Base-by-base conservation (phyloP, 1,140 invertebrate genomes). In the Battus philenor region DNA sequence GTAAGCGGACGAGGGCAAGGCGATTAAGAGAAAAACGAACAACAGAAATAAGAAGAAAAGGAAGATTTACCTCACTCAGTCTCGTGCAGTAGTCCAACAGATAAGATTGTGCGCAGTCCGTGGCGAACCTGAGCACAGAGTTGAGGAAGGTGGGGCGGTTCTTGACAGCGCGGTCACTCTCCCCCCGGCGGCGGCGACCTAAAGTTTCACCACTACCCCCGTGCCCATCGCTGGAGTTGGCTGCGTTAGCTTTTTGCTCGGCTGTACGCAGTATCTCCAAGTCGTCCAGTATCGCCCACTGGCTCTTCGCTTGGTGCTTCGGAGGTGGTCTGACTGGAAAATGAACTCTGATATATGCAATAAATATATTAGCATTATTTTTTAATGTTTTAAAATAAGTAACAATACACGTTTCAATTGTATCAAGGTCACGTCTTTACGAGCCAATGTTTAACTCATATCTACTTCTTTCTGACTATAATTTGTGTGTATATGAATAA, bases 31-130 rank as follows among this genome's bases (percentile, higher is more conserved):
- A n/a, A n/a, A n/a, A n/a, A n/a, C n/a, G n/a, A n/a, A n/a, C n/a
- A n/a, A n/a, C n/a, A n/a, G n/a, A n/a, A n/a, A n/a, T n/a, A n/a
- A n/a, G n/a, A n/a, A n/a, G n/a, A n/a, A n/a, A n/a, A n/a, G n/a
- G n/a, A n/a, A 18, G 7, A 62, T 51, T 60, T 55, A 89, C 87
- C 80, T 89, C 87, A 54, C 87, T 89, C 17, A 89, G 49, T 52
- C 68, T 73, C 13, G 75, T 85, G 50, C 86, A 84, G 47, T 87
- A 79, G 50, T 86, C 78, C 41, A 89, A 49, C 26, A 89, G 36
- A 29, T 79, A 81, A n/a, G 60, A 85, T 49, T 87, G 87, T 4
- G 87, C 62, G 47, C 82, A 77, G 2, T 85, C 78, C 1, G 73
- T 74, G 1, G 86, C 76, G 43, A 88, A 88, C 47, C 75, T 73